Conservation (phyloP, 2,888 invertebrate genomes). For the Neuroscelio doddi region DNA sequence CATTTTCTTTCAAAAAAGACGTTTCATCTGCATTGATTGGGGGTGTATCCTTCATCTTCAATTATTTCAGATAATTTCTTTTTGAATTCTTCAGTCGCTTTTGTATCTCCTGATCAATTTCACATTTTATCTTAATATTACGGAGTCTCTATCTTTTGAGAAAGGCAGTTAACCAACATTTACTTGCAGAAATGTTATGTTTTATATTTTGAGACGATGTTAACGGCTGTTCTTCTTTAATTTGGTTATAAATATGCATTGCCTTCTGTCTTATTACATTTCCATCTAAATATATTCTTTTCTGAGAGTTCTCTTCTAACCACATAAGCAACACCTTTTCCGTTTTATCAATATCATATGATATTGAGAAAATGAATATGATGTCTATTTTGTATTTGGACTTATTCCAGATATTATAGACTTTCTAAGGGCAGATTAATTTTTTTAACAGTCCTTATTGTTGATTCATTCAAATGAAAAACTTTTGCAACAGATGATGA, state of each 20-base stretch:
- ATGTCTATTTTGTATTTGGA: no score
- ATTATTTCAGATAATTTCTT: conserved; percentile 41
- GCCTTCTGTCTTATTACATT: conserved; percentile 44
- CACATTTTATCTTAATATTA: conserved; percentile 31
- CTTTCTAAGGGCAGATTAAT: no score
- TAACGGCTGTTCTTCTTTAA: no score
- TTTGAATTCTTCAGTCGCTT: conserved; percentile 24
- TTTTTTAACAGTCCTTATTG: conserved; percentile 36
- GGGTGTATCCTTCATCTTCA: conserved; percentile 47
- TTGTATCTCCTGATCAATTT: conserved; percentile 35
- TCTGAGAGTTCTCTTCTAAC: conserved; percentile 46
- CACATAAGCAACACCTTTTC: conserved; percentile 39
- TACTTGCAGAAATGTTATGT: conserved; percentile 24
- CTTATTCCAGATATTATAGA: no score
- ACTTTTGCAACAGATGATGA: conserved; percentile 34
- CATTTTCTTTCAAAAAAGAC: conserved; percentile 52
- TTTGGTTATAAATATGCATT: conserved; percentile 31
- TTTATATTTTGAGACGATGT: no score
- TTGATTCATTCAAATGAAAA: conserved; percentile 37
- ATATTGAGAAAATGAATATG: no score
- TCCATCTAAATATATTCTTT: conserved; percentile 43
- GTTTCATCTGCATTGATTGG: conserved; percentile 51
- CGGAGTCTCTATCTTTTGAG: conserved; percentile 21
- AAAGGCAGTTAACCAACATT: conserved; percentile 40
- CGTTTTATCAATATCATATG: no score